These are phyloP conservation scores for Tapirus indicus DNA, from an alignment of 2,797 vertebrate genomes.

Conservation along the genomic window DNA sequence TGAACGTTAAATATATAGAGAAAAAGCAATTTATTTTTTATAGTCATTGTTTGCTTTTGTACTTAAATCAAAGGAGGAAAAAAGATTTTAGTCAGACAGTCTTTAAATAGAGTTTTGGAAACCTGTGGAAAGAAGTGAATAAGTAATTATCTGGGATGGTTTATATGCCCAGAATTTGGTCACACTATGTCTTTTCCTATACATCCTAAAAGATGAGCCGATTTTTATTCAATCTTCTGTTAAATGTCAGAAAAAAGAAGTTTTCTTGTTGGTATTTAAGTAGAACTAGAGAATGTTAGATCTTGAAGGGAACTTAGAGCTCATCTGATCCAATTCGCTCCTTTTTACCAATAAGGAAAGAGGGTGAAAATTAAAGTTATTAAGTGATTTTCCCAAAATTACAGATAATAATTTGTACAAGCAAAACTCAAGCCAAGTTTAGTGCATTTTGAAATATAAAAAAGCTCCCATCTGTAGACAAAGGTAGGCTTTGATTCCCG, in stretches of 20 bases:
- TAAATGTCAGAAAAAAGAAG: background rate
- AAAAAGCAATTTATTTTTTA: background rate
- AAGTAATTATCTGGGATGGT: background rate
- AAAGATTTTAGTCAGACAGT: background rate
- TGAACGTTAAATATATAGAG: background rate
- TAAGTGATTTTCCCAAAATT: constrained; percentile 2
- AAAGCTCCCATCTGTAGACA: background rate
- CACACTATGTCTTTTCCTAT: background rate
- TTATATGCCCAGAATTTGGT: background rate
- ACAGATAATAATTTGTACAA: background rate
- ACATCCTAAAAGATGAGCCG: background rate
- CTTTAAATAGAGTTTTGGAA: background rate
- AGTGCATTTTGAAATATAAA: background rate
- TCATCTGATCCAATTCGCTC: background rate
- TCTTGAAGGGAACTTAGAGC: background rate
- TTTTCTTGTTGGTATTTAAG: background rate
- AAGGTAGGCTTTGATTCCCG: background rate
- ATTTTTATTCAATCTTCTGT: background rate
- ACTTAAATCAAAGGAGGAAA: background rate
- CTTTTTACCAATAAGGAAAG: background rate
- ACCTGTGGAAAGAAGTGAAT: background rate
- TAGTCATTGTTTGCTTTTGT: background rate
- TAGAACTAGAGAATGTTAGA: background rate
- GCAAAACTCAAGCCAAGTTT: background rate
- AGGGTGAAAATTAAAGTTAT: background rate